Evolutionary conservation across 2,797 vertebrate genomes (phyloP).

Genomic region (Distichodus sexfasciatus): DNA sequence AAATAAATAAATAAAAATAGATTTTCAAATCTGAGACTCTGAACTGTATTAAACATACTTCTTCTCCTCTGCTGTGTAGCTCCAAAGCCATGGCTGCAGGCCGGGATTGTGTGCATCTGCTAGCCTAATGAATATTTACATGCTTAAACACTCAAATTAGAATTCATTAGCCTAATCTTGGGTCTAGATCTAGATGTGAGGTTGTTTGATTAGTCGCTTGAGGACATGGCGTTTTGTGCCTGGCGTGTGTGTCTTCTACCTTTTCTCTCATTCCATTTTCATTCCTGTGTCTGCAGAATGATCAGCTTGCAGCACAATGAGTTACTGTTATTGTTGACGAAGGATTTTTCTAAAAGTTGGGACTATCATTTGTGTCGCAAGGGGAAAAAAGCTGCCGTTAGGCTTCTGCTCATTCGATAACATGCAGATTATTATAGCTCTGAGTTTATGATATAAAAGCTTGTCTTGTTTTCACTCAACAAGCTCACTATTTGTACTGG

Average conservation of each 20-base stretch:
- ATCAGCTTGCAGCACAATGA: conserved; percentile 66
- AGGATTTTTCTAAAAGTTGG: not conserved
- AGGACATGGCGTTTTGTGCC: conserved; percentile 73
- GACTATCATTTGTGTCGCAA: conserved; percentile 13
- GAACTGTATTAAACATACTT: conserved; percentile 55
- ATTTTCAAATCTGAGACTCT: conserved; percentile 63
- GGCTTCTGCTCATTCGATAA: not conserved
- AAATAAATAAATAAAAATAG: too few relatives aligned
- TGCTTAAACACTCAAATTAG: conserved; percentile 79
- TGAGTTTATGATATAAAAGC: not conserved
- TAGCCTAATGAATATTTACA: conserved; percentile 79
- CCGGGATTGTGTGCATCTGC: conserved; percentile 72
- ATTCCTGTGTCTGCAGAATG: conserved; percentile 59
- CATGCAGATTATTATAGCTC: not conserved
- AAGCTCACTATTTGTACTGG: not conserved
- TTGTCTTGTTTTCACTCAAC: not conserved
- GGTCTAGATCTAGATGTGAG: conserved; percentile 75
- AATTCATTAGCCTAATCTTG: conserved; percentile 80
- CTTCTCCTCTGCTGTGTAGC: conserved; percentile 57
- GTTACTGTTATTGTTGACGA: conserved; percentile 43
- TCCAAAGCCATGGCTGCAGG: conserved; percentile 66
- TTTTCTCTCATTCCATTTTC: conserved; percentile 70
- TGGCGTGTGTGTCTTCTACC: conserved; percentile 67
- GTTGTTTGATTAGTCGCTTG: conserved; percentile 81
- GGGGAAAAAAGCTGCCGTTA: not conserved